Conservation (phyloP, 2,888 invertebrate species). For the Ichneumoninae sp. region DNA sequence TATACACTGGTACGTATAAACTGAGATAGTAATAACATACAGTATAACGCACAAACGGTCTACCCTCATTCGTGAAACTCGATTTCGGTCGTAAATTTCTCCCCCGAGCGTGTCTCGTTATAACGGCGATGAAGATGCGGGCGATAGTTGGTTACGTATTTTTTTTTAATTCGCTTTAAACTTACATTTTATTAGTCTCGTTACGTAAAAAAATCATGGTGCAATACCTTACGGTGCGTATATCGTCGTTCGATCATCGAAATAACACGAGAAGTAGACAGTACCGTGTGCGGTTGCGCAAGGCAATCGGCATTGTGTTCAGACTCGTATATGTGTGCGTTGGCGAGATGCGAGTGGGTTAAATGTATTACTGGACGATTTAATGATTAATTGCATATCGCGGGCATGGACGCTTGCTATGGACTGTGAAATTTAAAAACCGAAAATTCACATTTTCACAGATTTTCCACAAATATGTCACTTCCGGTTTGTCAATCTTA, state of each 20-base stretch:
- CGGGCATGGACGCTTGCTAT: no score
- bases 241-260: conserved; percentile 46
- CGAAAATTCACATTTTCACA: no score
- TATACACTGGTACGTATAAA: not conserved
- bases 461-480: no score
- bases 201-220: conserved; percentile 70
- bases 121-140: conserved; percentile 57
- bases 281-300: not conserved
- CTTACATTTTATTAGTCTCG: conserved; percentile 55
- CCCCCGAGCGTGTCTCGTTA: conserved; percentile 44
- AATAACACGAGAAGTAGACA: conserved; percentile 30
- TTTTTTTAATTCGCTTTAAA: conserved; percentile 54
- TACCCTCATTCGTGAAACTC: conserved; percentile 50
- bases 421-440: no score
- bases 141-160: conserved; percentile 52
- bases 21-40: conserved; percentile 18
- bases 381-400: no score
- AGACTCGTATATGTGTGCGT: not conserved
- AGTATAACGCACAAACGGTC: conserved; percentile 23
- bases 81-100: conserved; percentile 64
- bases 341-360: not conserved
- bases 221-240: conserved; percentile 40
- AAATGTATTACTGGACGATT: no score
- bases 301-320: not conserved
- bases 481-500: no score